Evolutionary conservation across 1,140 invertebrate species (phyloP).

Genomic region (Aleiodes sp.): DNA sequence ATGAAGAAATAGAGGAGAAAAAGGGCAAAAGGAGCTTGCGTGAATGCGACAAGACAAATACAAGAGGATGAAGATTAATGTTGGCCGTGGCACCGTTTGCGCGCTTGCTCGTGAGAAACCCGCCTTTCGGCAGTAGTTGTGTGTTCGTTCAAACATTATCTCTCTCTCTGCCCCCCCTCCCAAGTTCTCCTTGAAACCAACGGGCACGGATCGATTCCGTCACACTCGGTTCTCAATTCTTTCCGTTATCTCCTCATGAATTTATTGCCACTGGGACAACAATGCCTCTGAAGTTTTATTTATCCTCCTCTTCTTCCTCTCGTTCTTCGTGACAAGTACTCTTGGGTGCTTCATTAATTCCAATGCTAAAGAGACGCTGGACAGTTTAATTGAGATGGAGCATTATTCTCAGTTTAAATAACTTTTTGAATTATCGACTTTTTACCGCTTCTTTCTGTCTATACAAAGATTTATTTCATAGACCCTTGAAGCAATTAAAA

Average conservation of each 20-base stretch:
- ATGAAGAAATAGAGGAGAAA: not conserved
- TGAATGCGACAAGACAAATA: conserved; percentile 49
- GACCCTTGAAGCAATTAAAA: too few relatives aligned
- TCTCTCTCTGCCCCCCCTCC: not conserved
- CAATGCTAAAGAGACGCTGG: not conserved
- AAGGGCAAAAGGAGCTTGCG: conserved; percentile 21
- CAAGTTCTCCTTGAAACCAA: not conserved
- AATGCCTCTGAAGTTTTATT: not conserved
- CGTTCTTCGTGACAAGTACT: not conserved
- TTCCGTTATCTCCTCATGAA: conserved; percentile 17
- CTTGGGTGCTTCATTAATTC: not conserved
- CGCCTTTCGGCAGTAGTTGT: conserved; percentile 36
- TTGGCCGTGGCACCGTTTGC: conserved; percentile 35
- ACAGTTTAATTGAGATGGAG: not conserved
- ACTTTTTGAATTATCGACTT: not conserved
- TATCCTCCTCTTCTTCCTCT: not conserved
- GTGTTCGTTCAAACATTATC: conserved; percentile 20
- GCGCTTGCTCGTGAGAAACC: conserved; percentile 34
- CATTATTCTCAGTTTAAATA: conserved; percentile 13
- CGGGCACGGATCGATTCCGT: conserved; percentile 5
- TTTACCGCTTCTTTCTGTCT: too few relatives aligned
- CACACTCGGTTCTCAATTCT: conserved; percentile 12
- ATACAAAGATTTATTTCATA: too few relatives aligned
- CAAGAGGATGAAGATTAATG: conserved; percentile 60
- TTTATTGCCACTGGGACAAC: conserved; percentile 14